phyloP scores from a whole-genome alignment of 2,113 vertebrate genomes.

The Equus quagga region DNA sequence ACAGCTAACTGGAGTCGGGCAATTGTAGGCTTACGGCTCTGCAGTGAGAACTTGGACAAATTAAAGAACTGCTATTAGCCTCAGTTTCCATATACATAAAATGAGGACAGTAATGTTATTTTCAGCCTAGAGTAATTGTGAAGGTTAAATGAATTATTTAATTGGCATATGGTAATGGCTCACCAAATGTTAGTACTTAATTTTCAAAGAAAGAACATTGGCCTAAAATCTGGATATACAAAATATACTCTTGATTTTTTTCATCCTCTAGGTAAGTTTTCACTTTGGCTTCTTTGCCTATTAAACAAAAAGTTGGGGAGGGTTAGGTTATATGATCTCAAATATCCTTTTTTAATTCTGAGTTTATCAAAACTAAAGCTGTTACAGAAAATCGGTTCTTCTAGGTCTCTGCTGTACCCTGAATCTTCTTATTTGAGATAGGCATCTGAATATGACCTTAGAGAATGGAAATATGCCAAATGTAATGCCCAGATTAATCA shows the following conservation, averaged over 20 bases:
- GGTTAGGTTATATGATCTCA: neutral
- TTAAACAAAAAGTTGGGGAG: neutral
- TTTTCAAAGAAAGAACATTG: neutral
- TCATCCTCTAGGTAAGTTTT: neutral
- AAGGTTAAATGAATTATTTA: neutral
- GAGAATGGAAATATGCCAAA: neutral
- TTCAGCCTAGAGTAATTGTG: neutral
- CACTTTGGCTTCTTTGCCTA: neutral
- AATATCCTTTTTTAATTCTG: neutral
- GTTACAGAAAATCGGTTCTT: neutral
- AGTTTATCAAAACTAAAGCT: neutral
- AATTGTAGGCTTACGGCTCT: neutral
- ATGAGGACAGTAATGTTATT: neutral
- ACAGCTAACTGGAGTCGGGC: neutral
- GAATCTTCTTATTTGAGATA: neutral
- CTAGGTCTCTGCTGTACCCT: neutral
- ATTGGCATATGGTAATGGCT: neutral
- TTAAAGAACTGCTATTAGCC: neutral
- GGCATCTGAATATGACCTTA: neutral
- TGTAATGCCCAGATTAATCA: neutral
- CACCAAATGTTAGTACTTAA: neutral
- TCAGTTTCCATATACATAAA: neutral
- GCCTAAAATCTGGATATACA: neutral
- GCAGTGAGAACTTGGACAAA: neutral
- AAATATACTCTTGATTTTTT: neutral